Evolutionary conservation across 2,113 vertebrate species (phyloP).

Genomic region (Anolis carolinensis): DNA sequence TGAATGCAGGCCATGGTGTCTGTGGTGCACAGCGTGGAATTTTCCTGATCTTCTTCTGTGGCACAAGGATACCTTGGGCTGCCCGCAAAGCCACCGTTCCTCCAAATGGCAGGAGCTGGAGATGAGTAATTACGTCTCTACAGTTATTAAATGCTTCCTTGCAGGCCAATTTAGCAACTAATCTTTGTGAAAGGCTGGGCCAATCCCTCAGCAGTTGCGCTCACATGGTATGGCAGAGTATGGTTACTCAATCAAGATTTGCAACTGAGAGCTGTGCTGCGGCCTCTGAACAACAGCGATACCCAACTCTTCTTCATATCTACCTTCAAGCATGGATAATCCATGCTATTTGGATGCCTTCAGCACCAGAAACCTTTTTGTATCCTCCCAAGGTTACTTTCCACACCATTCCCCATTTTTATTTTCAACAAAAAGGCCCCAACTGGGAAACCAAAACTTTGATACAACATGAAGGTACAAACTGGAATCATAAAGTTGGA

Average conservation of each 20-base stretch:
- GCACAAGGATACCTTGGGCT: slow-evolving; percentile 42
- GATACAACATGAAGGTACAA: no score
- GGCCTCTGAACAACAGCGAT: slow-evolving; percentile 6
- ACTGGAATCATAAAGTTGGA: no score
- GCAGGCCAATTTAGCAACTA: slow-evolving; percentile 71
- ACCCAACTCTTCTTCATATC: not conserved
- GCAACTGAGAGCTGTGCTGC: slow-evolving; percentile 59
- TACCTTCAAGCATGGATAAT: not conserved
- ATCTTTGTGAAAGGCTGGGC: slow-evolving; percentile 67
- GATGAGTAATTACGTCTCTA: slow-evolving; percentile 59
- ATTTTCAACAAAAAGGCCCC: no score
- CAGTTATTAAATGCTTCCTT: slow-evolving; percentile 68
- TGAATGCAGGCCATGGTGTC: slow-evolving; percentile 57
- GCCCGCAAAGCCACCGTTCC: slow-evolving; percentile 61
- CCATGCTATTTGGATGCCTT: no score
- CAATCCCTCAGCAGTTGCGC: slow-evolving; percentile 59
- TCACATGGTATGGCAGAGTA: slow-evolving; percentile 62
- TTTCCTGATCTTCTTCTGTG: slow-evolving; percentile 46
- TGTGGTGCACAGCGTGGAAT: slow-evolving; percentile 53
- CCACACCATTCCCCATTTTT: no score
- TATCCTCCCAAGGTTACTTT: no score
- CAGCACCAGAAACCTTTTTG: no score
- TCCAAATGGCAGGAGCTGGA: slow-evolving; percentile 47
- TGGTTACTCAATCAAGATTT: slow-evolving; percentile 69
- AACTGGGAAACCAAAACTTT: no score